These are phyloP conservation scores for Eulemur albifrons DNA, from an alignment of 2,797 vertebrate genomes.

Conservation along the genomic window DNA sequence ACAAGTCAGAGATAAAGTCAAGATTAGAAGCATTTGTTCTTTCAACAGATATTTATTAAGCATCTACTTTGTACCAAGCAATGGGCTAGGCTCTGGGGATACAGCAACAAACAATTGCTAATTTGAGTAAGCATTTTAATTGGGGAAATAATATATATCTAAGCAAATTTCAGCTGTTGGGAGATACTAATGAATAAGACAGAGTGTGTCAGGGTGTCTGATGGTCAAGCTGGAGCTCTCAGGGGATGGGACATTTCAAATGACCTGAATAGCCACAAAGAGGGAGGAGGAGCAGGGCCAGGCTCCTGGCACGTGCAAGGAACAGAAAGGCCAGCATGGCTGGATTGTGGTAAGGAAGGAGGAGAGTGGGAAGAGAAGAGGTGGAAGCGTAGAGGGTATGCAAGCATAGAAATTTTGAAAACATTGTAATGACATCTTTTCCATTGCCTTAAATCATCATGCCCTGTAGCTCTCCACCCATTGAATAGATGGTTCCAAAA, in stretches of 20 bases:
- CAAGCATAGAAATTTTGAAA: background rate
- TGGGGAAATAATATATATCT: background rate
- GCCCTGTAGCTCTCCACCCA: background rate
- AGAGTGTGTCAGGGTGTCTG: too few relatives aligned
- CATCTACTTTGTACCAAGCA: background rate
- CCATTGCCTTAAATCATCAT: background rate
- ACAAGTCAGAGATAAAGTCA: background rate
- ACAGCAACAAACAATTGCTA: background rate
- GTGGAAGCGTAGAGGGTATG: background rate
- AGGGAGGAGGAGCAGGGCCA: background rate
- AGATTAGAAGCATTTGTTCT: background rate
- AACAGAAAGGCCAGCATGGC: background rate
- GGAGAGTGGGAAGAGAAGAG: background rate
- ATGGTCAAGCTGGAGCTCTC: background rate
- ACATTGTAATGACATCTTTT: background rate
- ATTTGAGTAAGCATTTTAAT: background rate
- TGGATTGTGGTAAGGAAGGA: background rate
- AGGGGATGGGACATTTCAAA: background rate
- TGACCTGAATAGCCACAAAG: background rate
- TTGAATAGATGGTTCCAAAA: background rate
- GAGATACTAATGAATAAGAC: background rate
- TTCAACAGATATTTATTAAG: conserved; percentile 38
- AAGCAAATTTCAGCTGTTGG: background rate
- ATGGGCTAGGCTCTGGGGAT: background rate
- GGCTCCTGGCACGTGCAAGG: background rate